Evolutionary conservation across 2,113 vertebrate species (phyloP).

Genomic region (Xerus inauris): DNA sequence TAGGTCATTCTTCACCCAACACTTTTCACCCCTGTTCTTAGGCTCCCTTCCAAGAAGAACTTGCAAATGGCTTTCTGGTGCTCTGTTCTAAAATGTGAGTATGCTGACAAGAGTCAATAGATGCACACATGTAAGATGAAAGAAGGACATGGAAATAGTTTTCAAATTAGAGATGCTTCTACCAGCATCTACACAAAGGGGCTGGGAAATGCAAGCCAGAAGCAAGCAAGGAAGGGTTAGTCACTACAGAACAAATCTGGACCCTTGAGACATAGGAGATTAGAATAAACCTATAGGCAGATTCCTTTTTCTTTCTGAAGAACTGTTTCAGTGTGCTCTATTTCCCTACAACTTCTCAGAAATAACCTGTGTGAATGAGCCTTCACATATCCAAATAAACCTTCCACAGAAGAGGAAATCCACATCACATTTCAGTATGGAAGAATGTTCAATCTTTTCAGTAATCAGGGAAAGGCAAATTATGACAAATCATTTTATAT

Average conservation of each 20-base stretch:
- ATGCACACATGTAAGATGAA: background rate
- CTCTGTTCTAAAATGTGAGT: background rate
- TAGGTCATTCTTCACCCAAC: background rate
- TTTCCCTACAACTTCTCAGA: background rate
- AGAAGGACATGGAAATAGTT: background rate
- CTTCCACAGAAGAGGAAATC: background rate
- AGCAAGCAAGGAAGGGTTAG: background rate
- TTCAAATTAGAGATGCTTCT: background rate
- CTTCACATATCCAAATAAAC: background rate
- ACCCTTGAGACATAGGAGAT: background rate
- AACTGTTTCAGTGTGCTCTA: background rate
- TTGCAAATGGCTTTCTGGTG: background rate
- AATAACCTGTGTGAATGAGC: background rate
- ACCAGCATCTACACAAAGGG: background rate
- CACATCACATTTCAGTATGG: background rate
- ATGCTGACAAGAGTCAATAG: background rate
- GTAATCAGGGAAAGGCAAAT: background rate
- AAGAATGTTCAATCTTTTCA: background rate
- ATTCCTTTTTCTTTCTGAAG: background rate
- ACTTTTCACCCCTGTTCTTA: background rate
- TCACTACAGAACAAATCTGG: background rate
- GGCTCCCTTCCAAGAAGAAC: background rate
- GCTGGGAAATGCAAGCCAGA: background rate
- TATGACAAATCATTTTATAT: background rate
- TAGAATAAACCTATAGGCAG: background rate